These are phyloP conservation scores for Mormyrus hasselquistii DNA, from an alignment of 2,797 vertebrate species.

Conservation along the genomic window DNA sequence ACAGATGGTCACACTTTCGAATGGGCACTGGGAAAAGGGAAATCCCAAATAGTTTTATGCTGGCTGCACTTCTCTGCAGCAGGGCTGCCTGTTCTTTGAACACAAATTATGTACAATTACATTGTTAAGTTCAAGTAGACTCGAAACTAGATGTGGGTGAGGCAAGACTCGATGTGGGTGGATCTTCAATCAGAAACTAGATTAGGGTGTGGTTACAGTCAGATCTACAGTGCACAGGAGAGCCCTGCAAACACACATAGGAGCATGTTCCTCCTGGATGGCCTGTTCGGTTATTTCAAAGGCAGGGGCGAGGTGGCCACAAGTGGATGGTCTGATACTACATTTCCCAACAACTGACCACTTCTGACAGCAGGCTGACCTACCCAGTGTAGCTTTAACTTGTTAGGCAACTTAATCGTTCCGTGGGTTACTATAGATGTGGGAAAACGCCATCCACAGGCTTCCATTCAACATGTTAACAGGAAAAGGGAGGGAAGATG, in stretches of 20 bases:
- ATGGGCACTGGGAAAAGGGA: not conserved
- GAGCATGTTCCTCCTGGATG: not conserved
- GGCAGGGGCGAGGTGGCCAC: not conserved
- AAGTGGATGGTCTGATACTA: not conserved
- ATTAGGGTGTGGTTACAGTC: not conserved
- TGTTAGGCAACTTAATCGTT: not conserved
- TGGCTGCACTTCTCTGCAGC: not conserved
- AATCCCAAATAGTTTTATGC: not conserved
- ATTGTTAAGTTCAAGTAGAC: not conserved
- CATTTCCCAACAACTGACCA: not conserved
- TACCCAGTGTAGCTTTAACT: not conserved
- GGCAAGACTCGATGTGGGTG: not conserved
- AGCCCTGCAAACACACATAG: not conserved
- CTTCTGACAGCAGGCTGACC: not conserved
- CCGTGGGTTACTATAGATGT: not conserved
- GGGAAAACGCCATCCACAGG: not conserved
- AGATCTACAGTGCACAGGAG: not conserved
- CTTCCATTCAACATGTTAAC: not conserved
- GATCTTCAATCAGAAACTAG: not conserved
- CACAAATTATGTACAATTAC: conserved; percentile 2
- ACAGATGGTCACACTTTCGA: conserved; percentile 36
- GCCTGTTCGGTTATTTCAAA: not conserved
- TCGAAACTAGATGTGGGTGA: not conserved
- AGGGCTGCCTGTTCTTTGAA: not conserved
- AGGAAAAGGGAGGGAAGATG: not conserved